A percentile compares a stretch with the other conserved stretches of the same genome.
Evolutionary conservation across 2,888 invertebrate genomes (phyloP).

Genomic region (Campoplex nolae): DNA sequence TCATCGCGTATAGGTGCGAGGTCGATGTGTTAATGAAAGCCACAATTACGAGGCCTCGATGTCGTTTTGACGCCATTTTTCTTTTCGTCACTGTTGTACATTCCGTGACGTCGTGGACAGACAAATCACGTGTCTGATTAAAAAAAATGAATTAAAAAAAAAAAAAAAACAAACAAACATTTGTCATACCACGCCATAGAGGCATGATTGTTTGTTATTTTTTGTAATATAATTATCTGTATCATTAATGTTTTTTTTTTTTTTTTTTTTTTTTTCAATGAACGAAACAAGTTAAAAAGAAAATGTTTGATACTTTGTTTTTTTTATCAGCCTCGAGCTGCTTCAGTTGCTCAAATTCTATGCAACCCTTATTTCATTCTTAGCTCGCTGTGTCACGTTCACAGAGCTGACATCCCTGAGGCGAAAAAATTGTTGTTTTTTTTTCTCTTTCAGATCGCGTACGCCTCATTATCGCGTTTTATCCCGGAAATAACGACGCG

Average conservation of each 20-base stretch:
- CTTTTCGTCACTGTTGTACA: constrained; percentile 32
- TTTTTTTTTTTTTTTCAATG: too few relatives aligned
- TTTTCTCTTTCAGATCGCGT: constrained; percentile 66
- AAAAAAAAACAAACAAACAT: too few relatives aligned
- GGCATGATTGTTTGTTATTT: background rate
- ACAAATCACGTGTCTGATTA: background rate
- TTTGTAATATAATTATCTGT: too few relatives aligned
- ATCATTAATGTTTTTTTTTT: background rate
- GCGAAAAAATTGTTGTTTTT: constrained; percentile 50
- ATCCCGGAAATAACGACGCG: constrained; percentile 73
- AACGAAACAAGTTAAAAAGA: background rate
- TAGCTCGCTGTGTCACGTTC: constrained; percentile 44
- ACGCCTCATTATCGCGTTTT: constrained; percentile 79
- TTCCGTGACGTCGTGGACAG: constrained; percentile 31
- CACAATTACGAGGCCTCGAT: constrained; percentile 17
- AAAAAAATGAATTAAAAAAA: background rate
- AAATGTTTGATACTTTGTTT: background rate
- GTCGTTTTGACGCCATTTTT: constrained; percentile 24
- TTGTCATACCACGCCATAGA: too few relatives aligned
- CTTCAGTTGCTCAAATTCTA: constrained; percentile 10
- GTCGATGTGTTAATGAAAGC: constrained; percentile 61
- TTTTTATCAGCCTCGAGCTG: background rate
- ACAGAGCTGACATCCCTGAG: constrained; percentile 66
- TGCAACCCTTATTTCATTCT: constrained; percentile 12
- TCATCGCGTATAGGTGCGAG: constrained; percentile 45